Conservation (phyloP, 1,140 invertebrate species). For the Archegozetes longisetosus region DNA sequence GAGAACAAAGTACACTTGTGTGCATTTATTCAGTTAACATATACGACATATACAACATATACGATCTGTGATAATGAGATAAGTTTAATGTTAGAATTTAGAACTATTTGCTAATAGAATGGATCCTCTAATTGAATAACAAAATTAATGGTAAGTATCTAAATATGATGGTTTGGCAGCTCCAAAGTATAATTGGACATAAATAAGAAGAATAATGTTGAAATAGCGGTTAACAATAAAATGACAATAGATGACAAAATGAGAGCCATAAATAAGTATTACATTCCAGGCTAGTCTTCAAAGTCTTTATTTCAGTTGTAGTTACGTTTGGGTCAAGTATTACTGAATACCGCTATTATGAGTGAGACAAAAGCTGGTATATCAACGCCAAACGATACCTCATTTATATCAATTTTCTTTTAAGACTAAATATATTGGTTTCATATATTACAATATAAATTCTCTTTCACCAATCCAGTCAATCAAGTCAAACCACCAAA, state of each 20-base stretch:
- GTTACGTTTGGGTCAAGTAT: neutral
- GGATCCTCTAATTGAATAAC: neutral
- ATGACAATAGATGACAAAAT: neutral
- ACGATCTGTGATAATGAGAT: too few relatives aligned
- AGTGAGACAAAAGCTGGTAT: neutral
- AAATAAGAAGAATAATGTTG: neutral
- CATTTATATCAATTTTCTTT: neutral
- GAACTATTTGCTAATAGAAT: too few relatives aligned
- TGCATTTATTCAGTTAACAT: too few relatives aligned
- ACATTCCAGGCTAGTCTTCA: neutral
- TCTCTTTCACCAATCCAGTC: neutral
- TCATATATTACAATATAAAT: neutral
- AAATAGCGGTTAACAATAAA: neutral
- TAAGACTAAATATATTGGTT: neutral
- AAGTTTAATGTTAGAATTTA: too few relatives aligned
- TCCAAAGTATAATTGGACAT: neutral
- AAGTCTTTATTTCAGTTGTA: neutral
- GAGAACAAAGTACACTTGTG: too few relatives aligned
- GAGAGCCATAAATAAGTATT: neutral
- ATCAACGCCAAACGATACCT: neutral
- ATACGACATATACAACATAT: too few relatives aligned
- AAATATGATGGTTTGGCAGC: neutral
- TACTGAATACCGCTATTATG: neutral
- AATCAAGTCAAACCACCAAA: neutral
- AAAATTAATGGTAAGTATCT: neutral